Evolutionary conservation across 92 coral and sea anemone genomes (phyloP).

Genomic region (Montipora capitata): DNA sequence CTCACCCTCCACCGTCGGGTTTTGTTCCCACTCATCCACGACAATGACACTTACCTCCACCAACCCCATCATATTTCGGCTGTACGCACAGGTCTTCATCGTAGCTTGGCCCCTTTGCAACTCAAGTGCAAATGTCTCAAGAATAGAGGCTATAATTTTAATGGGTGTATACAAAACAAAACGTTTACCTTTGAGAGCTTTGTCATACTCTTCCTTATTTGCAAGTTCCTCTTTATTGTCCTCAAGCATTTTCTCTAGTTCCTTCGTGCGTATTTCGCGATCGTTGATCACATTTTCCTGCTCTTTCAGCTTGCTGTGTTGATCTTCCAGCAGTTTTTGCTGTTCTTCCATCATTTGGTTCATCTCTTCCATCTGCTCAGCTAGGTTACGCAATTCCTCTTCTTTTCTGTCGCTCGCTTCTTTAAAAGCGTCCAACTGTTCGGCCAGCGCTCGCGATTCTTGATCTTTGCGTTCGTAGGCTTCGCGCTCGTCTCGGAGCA

Average conservation of each 20-base stretch:
- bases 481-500: conserved; percentile 67
- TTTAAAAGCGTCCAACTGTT: conserved; percentile 79
- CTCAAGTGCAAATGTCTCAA: background rate
- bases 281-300: conserved; percentile 80
- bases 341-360: conserved; percentile 93
- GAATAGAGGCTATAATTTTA: background rate
- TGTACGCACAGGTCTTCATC: too few relatives aligned
- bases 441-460: conserved; percentile 77
- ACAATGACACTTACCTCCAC: too few relatives aligned
- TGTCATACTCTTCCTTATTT: conserved; percentile 58
- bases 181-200: conserved; percentile 49
- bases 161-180: background rate
- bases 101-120: background rate
- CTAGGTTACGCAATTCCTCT: conserved; percentile 78
- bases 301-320: conserved; percentile 81
- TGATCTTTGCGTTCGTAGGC: conserved; percentile 82
- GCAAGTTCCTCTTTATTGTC: conserved; percentile 54
- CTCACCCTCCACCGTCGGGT: too few relatives aligned
- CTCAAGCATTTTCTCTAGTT: conserved; percentile 71
- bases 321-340: conserved; percentile 90
- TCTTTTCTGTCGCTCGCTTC: conserved; percentile 86
- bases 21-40: too few relatives aligned
- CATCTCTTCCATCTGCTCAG: conserved; percentile 95
- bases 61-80: too few relatives aligned
- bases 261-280: conserved; percentile 67